These are phyloP conservation scores for Neotoma lepida DNA, from an alignment of 2,113 vertebrate species.

Conservation along the genomic window DNA sequence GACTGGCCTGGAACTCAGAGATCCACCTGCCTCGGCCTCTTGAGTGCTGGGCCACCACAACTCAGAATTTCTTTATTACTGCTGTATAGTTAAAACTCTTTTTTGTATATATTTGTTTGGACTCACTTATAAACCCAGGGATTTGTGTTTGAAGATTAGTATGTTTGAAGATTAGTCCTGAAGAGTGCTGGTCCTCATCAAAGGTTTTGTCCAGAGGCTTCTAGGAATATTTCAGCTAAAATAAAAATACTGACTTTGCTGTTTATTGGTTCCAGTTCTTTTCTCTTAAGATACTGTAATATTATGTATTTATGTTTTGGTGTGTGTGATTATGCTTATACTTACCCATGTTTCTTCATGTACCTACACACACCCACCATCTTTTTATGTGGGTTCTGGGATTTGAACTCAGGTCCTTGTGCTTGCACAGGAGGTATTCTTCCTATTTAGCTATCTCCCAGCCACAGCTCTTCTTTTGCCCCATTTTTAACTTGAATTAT, in stretches of 20 bases:
- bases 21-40: background rate
- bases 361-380: background rate
- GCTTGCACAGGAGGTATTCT: background rate
- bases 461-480: background rate
- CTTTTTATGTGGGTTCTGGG: background rate
- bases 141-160: too few species aligned
- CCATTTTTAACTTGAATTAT: background rate
- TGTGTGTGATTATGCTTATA: background rate
- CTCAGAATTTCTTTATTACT: background rate
- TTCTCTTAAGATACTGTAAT: background rate
- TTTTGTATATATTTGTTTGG: background rate
- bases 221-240: background rate
- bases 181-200: background rate
- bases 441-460: background rate
- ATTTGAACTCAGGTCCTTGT: background rate
- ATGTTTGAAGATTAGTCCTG: background rate
- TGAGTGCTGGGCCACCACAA: background rate
- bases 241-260: background rate
- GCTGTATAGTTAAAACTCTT: background rate
- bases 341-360: background rate
- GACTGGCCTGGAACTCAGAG: background rate
- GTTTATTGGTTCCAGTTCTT: background rate
- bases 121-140: background rate
- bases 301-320: background rate
- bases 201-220: background rate